A percentile compares a stretch with the other conserved stretches of the same genome.
Conservation (phyloP, 2,797 vertebrate species). For the Chloroceryle amazona region DNA sequence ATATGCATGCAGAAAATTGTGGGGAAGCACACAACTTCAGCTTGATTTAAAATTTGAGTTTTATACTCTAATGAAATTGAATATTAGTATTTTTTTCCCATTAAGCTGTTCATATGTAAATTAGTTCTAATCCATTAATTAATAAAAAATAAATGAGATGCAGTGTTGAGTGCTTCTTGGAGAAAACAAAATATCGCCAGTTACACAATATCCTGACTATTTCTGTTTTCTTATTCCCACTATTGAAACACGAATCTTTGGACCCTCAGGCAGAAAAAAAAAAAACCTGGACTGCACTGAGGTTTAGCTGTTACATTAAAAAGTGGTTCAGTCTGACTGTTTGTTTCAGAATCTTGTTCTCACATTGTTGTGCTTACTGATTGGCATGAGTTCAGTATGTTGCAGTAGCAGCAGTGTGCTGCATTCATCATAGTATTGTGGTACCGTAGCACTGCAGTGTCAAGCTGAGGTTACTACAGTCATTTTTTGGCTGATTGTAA, state of each 20-base stretch:
- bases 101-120: background rate
- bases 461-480: background rate
- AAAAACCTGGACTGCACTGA: background rate
- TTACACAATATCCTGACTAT: background rate
- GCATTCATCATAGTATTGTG: background rate
- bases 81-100: background rate
- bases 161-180: background rate
- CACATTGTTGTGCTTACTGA: background rate
- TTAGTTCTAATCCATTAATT: accelerated
- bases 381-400: background rate
- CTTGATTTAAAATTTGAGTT: background rate
- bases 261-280: background rate
- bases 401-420: background rate
- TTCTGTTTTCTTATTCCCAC: background rate
- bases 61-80: background rate
- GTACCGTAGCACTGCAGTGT: background rate
- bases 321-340: background rate
- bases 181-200: background rate
- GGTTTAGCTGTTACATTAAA: background rate
- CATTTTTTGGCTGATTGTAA: background rate
- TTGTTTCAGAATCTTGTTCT: background rate
- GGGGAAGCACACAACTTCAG: background rate
- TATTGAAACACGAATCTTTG: background rate
- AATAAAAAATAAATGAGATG: background rate
- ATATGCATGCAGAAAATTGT: background rate